Conservation (phyloP, 2,888 invertebrate genomes). For the Erebia aethiops region DNA sequence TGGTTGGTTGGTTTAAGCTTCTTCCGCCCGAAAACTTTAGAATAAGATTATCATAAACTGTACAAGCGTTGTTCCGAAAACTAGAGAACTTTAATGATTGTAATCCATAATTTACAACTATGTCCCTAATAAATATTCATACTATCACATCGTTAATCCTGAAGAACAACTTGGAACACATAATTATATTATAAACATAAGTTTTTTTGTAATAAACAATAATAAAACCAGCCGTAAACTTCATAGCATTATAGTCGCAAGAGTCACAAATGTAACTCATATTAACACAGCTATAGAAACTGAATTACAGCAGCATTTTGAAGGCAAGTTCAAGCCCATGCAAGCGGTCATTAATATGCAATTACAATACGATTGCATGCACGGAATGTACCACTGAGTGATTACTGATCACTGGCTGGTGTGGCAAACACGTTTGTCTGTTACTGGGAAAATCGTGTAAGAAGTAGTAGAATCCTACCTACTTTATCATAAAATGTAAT, state of each 20-base stretch:
- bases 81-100: background rate
- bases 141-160: slow-evolving; percentile 1
- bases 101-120: background rate
- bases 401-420: slow-evolving; percentile 18
- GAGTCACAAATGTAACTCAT: background rate
- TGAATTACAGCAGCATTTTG: background rate
- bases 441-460: slow-evolving; percentile 2
- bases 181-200: slow-evolving; percentile 11
- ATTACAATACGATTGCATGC: slow-evolving; percentile 37
- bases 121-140: slow-evolving; percentile 6
- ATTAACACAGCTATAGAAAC: background rate
- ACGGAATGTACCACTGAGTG: slow-evolving; percentile 34
- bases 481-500: no score
- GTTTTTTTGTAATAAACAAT: slow-evolving; percentile 10
- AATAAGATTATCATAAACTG: background rate
- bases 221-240: slow-evolving; percentile 13
- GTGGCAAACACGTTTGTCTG: slow-evolving; percentile 3
- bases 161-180: slow-evolving; percentile 3
- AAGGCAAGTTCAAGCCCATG: slow-evolving; percentile 15
- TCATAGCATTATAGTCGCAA: background rate
- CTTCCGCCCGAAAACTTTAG: background rate
- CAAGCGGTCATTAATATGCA: slow-evolving; percentile 29
- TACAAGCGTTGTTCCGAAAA: background rate
- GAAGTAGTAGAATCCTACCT: background rate
- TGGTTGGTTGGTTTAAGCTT: no score